These are phyloP conservation scores for Mongoloraphidia duomilia DNA, from an alignment of 2,888 invertebrate genomes.

Conservation along the genomic window DNA sequence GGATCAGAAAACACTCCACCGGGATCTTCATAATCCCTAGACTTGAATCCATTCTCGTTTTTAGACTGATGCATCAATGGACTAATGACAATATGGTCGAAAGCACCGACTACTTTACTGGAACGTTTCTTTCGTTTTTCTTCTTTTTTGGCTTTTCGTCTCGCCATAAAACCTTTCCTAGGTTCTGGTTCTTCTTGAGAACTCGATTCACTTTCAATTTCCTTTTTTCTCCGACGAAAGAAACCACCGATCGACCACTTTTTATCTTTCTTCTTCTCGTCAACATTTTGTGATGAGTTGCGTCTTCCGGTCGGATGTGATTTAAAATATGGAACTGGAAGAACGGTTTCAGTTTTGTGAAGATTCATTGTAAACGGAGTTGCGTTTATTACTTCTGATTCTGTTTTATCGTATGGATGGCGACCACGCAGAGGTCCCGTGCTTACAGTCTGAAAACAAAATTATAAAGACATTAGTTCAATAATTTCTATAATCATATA, in stretches of 20 bases:
- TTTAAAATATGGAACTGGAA: too few species aligned
- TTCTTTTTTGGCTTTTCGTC: constrained; percentile 28
- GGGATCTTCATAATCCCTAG: constrained; percentile 28
- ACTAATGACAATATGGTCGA: constrained; percentile 48
- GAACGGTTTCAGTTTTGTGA: too few species aligned
- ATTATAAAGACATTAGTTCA: too few species aligned
- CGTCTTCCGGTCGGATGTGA: not conserved
- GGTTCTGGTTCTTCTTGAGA: constrained; percentile 31
- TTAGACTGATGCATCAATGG: constrained; percentile 27
- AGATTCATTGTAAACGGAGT: too few species aligned
- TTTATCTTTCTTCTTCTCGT: constrained; percentile 43
- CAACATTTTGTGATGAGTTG: not conserved
- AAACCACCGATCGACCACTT: constrained; percentile 74
- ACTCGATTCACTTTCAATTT: constrained; percentile 42
- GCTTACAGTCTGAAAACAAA: constrained; percentile 30
- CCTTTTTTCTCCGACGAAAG: constrained; percentile 60
- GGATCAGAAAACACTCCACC: constrained; percentile 45
- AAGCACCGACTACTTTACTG: constrained; percentile 38
- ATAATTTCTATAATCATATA: too few species aligned
- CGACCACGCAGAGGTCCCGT: constrained; percentile 20
- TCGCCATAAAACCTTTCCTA: constrained; percentile 26
- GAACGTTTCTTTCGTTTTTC: constrained; percentile 36
- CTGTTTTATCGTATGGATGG: too few species aligned
- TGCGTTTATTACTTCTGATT: too few species aligned
- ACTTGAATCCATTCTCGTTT: constrained; percentile 12